These are phyloP conservation scores for Odontesthes bonariensis DNA, from an alignment of 2,113 vertebrate species.

Conservation along the genomic window DNA sequence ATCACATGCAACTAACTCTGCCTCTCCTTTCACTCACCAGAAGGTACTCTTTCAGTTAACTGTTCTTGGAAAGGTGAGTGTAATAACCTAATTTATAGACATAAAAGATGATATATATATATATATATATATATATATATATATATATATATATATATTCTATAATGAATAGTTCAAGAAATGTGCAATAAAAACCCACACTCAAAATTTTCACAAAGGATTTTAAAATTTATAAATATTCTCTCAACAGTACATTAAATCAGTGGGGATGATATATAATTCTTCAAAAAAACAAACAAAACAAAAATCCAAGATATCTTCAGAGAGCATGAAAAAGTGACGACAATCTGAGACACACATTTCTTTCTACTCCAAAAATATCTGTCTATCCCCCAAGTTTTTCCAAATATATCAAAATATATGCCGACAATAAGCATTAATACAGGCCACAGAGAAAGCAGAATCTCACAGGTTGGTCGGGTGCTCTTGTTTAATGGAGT, in stretches of 20 bases:
- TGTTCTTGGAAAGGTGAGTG: too few relatives aligned
- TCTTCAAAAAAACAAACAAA: slow-evolving; percentile 66
- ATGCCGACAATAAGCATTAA: slow-evolving; percentile 76
- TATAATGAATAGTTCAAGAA: too few relatives aligned
- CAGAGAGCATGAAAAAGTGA: slow-evolving; percentile 79
- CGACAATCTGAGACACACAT: slow-evolving; percentile 76
- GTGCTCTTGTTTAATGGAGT: slow-evolving; percentile 42
- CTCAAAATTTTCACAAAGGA: slow-evolving; percentile 75
- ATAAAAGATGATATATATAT: too few relatives aligned
- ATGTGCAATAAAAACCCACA: slow-evolving; percentile 43
- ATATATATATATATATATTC: too few relatives aligned
- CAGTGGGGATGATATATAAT: slow-evolving; percentile 79
- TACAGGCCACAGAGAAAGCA: slow-evolving; percentile 70
- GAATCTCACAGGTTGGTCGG: slow-evolving; percentile 60
- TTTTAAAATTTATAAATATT: slow-evolving; percentile 84
- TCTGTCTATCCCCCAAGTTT: slow-evolving; percentile 54
- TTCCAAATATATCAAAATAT: slow-evolving; percentile 80
- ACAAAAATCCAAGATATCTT: slow-evolving; percentile 61
- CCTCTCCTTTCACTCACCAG: too few relatives aligned
- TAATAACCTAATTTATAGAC: too few relatives aligned
- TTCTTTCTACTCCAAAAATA: slow-evolving; percentile 81
- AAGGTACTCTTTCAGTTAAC: too few relatives aligned
- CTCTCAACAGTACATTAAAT: slow-evolving; percentile 82
- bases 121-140: too few relatives aligned
- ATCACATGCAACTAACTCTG: too few relatives aligned